phyloP scores from a whole-genome alignment of 1,140 invertebrate species.

The Dermatophagoides farinae region DNA sequence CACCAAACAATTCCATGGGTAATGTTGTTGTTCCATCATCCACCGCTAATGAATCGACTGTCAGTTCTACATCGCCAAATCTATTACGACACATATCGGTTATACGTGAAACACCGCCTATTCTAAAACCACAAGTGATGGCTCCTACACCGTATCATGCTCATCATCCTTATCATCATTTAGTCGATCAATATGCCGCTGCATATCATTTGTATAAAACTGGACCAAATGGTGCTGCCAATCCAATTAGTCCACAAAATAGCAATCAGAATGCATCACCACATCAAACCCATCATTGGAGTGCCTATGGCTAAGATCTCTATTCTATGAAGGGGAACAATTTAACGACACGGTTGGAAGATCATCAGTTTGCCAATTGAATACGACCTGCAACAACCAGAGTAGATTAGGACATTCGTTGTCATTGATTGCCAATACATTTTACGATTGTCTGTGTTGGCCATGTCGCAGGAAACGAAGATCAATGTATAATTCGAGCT shows the following conservation, averaged over 20 bases:
- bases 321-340: too few relatives aligned
- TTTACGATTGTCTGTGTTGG: too few relatives aligned
- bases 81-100: constrained; percentile 15
- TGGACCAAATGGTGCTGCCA: background rate
- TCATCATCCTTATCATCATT: constrained; percentile 13
- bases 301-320: background rate
- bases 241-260: background rate
- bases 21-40: background rate
- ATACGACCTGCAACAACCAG: too few relatives aligned
- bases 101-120: constrained; percentile 14
- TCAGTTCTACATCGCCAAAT: background rate
- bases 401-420: too few relatives aligned
- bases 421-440: too few relatives aligned
- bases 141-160: background rate
- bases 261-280: background rate
- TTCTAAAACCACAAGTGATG: constrained; percentile 16
- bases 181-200: constrained; percentile 15
- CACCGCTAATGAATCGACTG: background rate
- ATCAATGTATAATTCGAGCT: too few relatives aligned
- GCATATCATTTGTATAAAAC: constrained; percentile 7
- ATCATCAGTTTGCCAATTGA: too few relatives aligned
- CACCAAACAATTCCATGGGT: background rate
- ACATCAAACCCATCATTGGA: background rate
- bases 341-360: too few relatives aligned
- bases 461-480: too few relatives aligned